These are phyloP conservation scores for Etia nguti DNA, from an alignment of 2,113 vertebrate genomes.

Conservation along the genomic window DNA sequence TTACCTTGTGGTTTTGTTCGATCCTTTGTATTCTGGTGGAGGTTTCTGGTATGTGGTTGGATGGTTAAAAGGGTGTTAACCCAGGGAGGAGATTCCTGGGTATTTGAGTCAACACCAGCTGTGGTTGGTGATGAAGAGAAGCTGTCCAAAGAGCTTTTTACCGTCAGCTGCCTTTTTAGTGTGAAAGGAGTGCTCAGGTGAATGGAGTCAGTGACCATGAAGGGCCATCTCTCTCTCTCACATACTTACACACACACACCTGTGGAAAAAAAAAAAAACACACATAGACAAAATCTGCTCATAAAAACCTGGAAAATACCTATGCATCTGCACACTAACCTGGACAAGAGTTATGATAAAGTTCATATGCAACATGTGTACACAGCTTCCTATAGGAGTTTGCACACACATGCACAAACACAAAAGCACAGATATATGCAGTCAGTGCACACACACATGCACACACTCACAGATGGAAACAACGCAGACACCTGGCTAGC, in stretches of 20 bases:
- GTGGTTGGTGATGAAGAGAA: constrained; percentile 59
- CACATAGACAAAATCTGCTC: not conserved
- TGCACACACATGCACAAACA: not conserved
- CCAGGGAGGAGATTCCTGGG: constrained; percentile 58
- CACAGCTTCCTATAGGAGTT: not conserved
- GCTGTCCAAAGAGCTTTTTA: constrained; percentile 55
- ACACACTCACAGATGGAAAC: constrained; percentile 15
- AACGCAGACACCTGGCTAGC: constrained; percentile 65
- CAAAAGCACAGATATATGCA: not conserved
- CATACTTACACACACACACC: constrained; percentile 3
- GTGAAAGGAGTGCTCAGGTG: constrained; percentile 58
- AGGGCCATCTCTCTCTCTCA: not conserved
- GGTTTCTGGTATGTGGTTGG: constrained; percentile 11
- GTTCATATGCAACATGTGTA: not conserved
- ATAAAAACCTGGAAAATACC: not conserved
- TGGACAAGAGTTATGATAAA: not conserved
- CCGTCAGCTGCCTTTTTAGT: constrained; percentile 37
- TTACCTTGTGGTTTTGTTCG: constrained; percentile 4
- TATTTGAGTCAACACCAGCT: constrained; percentile 69
- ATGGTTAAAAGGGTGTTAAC: constrained; percentile 54
- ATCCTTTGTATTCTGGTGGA: not conserved
- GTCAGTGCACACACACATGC: constrained; percentile 15
- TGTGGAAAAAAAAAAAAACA: not conserved
- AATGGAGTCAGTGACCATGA: constrained; percentile 66
- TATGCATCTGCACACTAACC: not conserved